Evolutionary conservation across 2,797 vertebrate genomes (phyloP), one percentile per base, ranked within the genome.

Genomic region (Silurus aristotelis): DNA sequence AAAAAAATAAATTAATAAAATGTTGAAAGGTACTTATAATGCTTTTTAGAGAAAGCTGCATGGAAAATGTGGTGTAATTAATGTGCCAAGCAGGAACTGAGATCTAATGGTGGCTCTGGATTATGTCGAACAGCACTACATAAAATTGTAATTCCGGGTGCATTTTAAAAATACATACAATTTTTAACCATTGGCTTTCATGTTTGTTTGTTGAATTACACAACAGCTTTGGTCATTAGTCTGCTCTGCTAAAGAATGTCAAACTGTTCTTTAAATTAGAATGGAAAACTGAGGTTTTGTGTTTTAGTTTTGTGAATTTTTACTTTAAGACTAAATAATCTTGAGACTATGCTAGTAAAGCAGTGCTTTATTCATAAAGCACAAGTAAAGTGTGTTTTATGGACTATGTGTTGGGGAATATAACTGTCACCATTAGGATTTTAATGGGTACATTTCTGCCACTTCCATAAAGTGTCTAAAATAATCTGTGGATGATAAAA

Each of bases 21-120:
- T 72, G 38, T 2, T 56, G 6, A 55, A 66, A 83, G 20, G 71
- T 66, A 73, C 22, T 66, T 71, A 55, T 83, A 80, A 73, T 83
- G n/a, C 19, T 67, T 61, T 84, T 83, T 70, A 31, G 46, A 75
- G 78, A 83, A 27, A 2, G 70, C 46, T 20, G 3, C 1, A 5
- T 80, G 56, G 70, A 80, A 86, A 80, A 82, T 73, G 84, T 83
- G 78, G 60, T 72, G 48, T 78, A 82, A 72, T 86, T 78, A 80
- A 84, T 52, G n/a, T 86, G 68, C 31, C 82, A 87, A 86, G 61
- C 82, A 55, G 31, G 15, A 7, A 84, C 6, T 78, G 38, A 78
- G 83, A 83, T 60, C 55, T 71, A 63, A 75, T 82, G 61, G 31
- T 68, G 60, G 55, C 56, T 87, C 84, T 81, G 79, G 73, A 70